These are phyloP conservation scores for Grus americana DNA, from an alignment of 2,113 vertebrate genomes.

Conservation along the genomic window DNA sequence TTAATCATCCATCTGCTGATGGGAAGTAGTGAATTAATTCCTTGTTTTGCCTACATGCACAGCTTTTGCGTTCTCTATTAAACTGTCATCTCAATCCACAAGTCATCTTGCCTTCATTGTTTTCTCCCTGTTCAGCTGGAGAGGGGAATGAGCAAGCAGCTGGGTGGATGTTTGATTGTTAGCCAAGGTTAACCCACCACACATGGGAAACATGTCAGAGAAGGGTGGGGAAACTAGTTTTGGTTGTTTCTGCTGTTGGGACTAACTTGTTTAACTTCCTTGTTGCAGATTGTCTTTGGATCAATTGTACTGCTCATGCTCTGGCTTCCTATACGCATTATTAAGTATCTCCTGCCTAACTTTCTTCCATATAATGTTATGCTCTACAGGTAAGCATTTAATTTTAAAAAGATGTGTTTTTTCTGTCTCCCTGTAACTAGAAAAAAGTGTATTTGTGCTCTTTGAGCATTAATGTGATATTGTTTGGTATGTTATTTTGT, in stretches of 20 bases:
- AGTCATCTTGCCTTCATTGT: neutral
- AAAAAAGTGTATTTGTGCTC: neutral
- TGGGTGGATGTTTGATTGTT: neutral
- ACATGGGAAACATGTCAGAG: neutral
- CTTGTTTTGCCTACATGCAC: neutral
- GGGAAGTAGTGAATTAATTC: neutral
- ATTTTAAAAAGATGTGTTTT: neutral
- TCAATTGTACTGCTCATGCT: constrained; percentile 97
- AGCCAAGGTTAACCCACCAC: neutral
- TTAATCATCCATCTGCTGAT: neutral
- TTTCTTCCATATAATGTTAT: constrained; percentile 98
- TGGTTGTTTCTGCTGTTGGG: neutral
- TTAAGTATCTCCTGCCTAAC: constrained; percentile 87
- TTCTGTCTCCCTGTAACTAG: neutral
- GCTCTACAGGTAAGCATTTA: constrained; percentile 90
- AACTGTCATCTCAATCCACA: neutral
- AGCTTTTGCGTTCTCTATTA: neutral
- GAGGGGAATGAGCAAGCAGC: neutral
- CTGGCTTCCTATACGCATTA: constrained; percentile 95
- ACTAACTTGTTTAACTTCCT: neutral
- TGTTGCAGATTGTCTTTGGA: constrained; percentile 91
- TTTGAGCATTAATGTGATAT: neutral
- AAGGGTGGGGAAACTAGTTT: neutral
- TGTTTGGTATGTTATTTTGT: neutral
- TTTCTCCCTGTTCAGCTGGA: neutral